Base-by-base conservation (phyloP, 2,888 invertebrate genomes). In the Ophion ellenae region DNA sequence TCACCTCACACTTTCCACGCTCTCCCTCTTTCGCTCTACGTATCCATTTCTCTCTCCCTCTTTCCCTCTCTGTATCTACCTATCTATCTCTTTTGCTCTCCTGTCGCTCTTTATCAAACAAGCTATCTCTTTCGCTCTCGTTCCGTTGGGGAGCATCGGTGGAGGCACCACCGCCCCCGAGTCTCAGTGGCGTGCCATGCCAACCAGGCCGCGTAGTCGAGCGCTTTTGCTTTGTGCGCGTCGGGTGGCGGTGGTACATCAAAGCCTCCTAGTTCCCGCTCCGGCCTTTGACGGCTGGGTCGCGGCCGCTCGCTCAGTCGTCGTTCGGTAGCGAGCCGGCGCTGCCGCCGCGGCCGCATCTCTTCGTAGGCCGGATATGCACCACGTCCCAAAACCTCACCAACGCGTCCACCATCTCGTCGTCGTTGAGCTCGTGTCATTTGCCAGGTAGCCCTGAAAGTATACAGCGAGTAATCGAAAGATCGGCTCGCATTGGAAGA, bases 341-440 rank as follows among this genome's bases (percentile, higher is more conserved):
- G 90, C 92, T 88, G 91, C 94, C 95, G 94, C 95, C 94, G 95
- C 94, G 94, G 93, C 93, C 94, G 95, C 94, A 94, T 94, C 95
- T 94, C 94, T 93, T 92, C 94, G 95, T 95, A 94, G 95, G 94
- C 95, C 95, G 94, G 95, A 94, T 93, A 93, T 91, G 91, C 90
- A 81, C 67, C 83, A 76, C 85, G 67, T 81, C 53, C 74, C 61
- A 20, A 63, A 74, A 73, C 81, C 24, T 40, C 57, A 28, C 73
- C 86, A 81, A 64, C 63, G 75, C 74, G 70, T 78, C 70, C 24
- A 64, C 36, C 70, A 63, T 69, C n/a, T 59, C 75, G 84, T 32
- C 69, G 57, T 66, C 45, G 24, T 75, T 36, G 57, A 17, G 32
- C 24, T 69, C 64, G 76, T 80, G 80, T 24, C 80, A 66, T 74